Evolutionary conservation across 2,797 vertebrate species (phyloP).

Genomic region (Hemitrygon akajei): DNA sequence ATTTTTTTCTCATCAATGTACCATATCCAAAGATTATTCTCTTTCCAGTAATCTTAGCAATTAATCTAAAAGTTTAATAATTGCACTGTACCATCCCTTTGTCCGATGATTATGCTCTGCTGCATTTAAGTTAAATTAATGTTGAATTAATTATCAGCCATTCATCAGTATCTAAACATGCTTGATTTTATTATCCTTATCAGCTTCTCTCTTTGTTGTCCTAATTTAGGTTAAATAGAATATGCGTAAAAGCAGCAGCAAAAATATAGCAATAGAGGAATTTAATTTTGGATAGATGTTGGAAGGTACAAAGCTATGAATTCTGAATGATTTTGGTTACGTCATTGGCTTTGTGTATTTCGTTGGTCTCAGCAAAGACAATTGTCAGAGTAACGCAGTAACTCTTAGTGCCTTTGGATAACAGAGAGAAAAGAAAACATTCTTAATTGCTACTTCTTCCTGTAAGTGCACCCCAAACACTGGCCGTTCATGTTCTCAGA

Average conservation of each 20-base stretch:
- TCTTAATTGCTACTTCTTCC: too few relatives aligned
- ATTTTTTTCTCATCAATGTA: background rate
- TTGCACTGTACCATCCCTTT: background rate
- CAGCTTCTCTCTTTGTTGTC: background rate
- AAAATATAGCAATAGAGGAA: background rate
- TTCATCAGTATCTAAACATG: background rate
- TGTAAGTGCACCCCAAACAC: too few relatives aligned
- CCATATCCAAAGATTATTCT: background rate
- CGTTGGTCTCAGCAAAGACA: background rate
- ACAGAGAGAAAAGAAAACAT: background rate
- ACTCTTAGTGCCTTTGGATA: background rate
- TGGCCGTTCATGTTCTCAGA: too few relatives aligned
- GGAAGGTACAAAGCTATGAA: background rate
- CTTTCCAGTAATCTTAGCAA: background rate
- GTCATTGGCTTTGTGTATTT: background rate
- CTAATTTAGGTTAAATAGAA: background rate
- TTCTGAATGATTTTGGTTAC: background rate
- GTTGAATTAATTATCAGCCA: background rate
- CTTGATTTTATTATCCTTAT: background rate
- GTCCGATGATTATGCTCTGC: background rate
- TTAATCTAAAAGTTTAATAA: background rate
- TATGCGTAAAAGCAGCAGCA: background rate
- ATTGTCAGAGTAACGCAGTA: background rate
- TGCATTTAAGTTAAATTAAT: constrained; percentile 7
- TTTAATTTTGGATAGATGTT: background rate